Percentiles rank a stretch among this genome's conserved stretches.
These are phyloP conservation scores for Cheilosia vulpina DNA, from an alignment of 2,888 invertebrate species.

Conservation along the genomic window DNA sequence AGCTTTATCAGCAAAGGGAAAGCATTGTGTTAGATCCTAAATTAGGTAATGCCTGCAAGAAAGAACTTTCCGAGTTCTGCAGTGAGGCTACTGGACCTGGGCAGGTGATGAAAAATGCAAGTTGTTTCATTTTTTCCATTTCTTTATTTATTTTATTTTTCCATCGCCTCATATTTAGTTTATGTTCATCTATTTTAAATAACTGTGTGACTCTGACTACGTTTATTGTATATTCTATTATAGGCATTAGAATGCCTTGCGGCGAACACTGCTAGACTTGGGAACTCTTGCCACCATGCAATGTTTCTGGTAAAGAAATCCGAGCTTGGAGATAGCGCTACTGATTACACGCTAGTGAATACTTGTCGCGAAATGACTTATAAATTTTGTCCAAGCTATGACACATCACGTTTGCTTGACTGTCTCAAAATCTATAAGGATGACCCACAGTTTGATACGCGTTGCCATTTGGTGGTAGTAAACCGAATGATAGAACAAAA, in stretches of 20 bases:
- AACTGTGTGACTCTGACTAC: not conserved
- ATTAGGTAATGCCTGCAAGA: conserved; percentile 91
- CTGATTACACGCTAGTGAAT: conserved; percentile 93
- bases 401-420: conserved; percentile 88
- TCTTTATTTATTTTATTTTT: conserved; percentile 8
- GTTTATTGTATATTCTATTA: conserved; percentile 77
- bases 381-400: conserved; percentile 91
- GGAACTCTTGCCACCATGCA: conserved; percentile 89
- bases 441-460: conserved; percentile 90
- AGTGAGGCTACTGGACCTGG: conserved; percentile 87
- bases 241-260: conserved; percentile 93
- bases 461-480: conserved; percentile 92
- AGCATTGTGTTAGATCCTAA: conserved; percentile 93
- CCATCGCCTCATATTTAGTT: conserved; percentile 25
- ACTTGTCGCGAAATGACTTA: conserved; percentile 94
- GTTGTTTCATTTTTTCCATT: conserved; percentile 47
- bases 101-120: conserved; percentile 84
- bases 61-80: conserved; percentile 91
- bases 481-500: conserved; percentile 95
- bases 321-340: conserved; percentile 93
- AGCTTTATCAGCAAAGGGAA: conserved; percentile 96
- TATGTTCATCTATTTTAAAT: not conserved
- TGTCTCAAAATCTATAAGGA: conserved; percentile 92
- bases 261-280: conserved; percentile 86
- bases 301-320: conserved; percentile 94